phyloP scores from a whole-genome alignment of 2,888 invertebrate genomes.

The Leucophora obtusa region DNA sequence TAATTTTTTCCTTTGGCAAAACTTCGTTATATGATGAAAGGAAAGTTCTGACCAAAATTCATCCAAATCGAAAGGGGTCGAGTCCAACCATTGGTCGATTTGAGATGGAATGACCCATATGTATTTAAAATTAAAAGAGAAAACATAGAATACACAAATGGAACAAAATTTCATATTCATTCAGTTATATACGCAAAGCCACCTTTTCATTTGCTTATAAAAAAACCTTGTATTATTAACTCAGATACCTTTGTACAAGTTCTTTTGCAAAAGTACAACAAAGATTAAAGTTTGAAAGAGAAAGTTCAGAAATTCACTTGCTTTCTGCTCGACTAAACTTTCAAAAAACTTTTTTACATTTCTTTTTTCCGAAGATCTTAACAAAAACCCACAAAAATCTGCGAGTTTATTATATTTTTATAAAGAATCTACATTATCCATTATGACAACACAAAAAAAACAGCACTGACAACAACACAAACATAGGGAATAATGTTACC shows the following conservation, averaged over 20 bases:
- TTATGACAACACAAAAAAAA: slow-evolving; percentile 47
- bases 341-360: slow-evolving; percentile 43
- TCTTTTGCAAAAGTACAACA: slow-evolving; percentile 33
- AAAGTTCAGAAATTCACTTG: slow-evolving; percentile 64
- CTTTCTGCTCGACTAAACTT: slow-evolving; percentile 74
- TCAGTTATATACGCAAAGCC: not conserved
- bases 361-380: slow-evolving; percentile 30
- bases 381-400: slow-evolving; percentile 53
- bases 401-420: slow-evolving; percentile 62
- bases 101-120: too few relatives aligned
- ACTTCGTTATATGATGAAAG: too few relatives aligned
- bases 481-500: slow-evolving; percentile 70
- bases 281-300: slow-evolving; percentile 24
- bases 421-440: slow-evolving; percentile 61
- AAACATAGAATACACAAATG: too few relatives aligned
- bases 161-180: slow-evolving; percentile 37
- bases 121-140: too few relatives aligned
- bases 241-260: slow-evolving; percentile 50
- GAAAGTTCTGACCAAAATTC: too few relatives aligned
- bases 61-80: too few relatives aligned
- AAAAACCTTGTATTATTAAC: slow-evolving; percentile 38
- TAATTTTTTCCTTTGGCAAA: too few relatives aligned
- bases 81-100: too few relatives aligned
- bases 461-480: not conserved
- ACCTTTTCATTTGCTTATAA: not conserved